A percentile compares a stretch with the other conserved stretches of the same genome.
phyloP scores from a whole-genome alignment of 2,113 vertebrate species.

The Nothocercus nigrocapillus region DNA sequence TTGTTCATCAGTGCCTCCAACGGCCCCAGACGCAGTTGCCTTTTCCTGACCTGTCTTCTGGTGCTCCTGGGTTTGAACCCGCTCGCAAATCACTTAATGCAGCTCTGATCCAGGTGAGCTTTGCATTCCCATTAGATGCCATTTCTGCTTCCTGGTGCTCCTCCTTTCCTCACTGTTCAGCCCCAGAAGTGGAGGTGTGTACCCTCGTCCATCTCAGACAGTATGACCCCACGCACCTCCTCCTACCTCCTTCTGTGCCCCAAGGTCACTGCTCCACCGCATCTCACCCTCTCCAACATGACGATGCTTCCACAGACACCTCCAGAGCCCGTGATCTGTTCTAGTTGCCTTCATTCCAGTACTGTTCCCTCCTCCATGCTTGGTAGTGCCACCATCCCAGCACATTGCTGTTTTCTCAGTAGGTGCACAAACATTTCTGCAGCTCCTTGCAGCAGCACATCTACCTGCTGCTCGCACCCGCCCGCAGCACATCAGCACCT shows the following conservation, averaged over 20 bases:
- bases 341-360: neutral
- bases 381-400: neutral
- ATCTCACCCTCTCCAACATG: neutral
- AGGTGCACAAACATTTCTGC: neutral
- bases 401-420: neutral
- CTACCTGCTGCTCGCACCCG: neutral
- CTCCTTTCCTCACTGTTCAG: neutral
- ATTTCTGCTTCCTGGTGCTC: neutral
- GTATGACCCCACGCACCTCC: neutral
- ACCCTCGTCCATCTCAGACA: fast-evolving
- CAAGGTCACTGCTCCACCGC: neutral
- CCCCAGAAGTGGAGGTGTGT: neutral
- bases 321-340: neutral
- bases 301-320: neutral
- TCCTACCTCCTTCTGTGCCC: neutral
- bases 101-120: neutral
- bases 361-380: neutral
- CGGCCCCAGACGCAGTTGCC: neutral
- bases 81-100: neutral
- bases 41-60: neutral
- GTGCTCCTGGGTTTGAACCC: neutral
- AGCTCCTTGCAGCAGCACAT: neutral
- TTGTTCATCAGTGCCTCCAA: neutral
- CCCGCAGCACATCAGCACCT: fast-evolving
- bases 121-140: neutral